Percentiles rank a stretch among this genome's conserved stretches.
Conservation (phyloP, 2,113 vertebrate species). For the Chloroceryle aenea region DNA sequence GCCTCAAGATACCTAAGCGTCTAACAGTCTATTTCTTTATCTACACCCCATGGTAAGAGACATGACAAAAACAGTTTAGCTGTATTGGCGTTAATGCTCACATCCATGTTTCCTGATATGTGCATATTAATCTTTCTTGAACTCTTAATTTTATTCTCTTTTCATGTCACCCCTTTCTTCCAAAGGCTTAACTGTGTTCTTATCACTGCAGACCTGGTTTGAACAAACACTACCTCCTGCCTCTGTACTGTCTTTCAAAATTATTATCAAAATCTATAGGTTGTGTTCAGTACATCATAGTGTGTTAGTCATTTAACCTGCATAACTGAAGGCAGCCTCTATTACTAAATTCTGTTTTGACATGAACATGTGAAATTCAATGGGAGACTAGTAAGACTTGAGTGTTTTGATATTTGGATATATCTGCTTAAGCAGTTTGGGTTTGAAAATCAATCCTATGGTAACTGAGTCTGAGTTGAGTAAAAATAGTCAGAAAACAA, state of each 20-base stretch:
- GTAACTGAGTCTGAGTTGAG: not conserved
- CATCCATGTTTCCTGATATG: constrained; percentile 39
- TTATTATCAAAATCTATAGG: not conserved
- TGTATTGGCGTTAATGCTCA: constrained; percentile 41
- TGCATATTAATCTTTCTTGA: constrained; percentile 66
- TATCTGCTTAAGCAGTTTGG: not conserved
- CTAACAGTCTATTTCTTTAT: constrained; percentile 72
- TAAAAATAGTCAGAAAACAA: not conserved
- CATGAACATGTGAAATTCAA: not conserved
- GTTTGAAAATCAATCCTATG: not conserved
- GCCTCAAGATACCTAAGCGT: constrained; percentile 65
- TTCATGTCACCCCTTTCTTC: constrained; percentile 63
- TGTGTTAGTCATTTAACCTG: not conserved
- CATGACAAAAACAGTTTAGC: constrained; percentile 80
- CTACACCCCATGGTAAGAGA: constrained; percentile 80
- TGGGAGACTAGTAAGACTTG: not conserved
- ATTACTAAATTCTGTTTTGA: not conserved
- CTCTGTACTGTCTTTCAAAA: not conserved
- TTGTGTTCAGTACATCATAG: not conserved
- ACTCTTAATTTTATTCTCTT: constrained; percentile 76
- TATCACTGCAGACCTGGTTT: not conserved
- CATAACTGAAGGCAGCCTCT: not conserved
- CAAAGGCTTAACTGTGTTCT: not conserved
- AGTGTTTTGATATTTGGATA: not conserved
- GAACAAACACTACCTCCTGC: not conserved